Percentiles rank a stretch among this genome's conserved stretches.
Conservation (phyloP, 2,797 vertebrate genomes). For the Poecilia wingei region DNA sequence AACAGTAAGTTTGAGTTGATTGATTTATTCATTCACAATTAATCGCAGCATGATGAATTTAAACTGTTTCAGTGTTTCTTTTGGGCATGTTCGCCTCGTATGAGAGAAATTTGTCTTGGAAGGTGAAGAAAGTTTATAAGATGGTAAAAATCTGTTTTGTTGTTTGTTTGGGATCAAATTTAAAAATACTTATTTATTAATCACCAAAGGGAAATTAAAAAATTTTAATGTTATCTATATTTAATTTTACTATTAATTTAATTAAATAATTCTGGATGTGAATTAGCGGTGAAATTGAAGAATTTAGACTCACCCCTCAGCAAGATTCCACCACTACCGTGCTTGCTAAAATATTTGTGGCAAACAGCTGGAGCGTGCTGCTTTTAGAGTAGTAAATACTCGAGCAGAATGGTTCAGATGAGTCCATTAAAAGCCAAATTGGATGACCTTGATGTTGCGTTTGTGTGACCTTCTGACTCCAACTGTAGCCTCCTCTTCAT, state of each 20-base stretch:
- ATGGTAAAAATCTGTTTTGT: no score
- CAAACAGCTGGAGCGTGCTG: not conserved
- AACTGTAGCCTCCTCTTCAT: constrained; percentile 52
- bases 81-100: no score
- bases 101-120: no score
- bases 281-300: not conserved
- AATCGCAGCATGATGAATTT: no score
- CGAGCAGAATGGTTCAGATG: not conserved
- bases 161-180: no score
- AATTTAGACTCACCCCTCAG: not conserved
- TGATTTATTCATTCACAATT: not conserved
- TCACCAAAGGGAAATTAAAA: no score
- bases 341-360: not conserved
- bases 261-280: not conserved
- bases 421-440: not conserved
- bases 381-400: not conserved
- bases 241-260: no score
- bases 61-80: no score
- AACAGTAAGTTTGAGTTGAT: not conserved
- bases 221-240: no score
- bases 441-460: not conserved
- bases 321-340: not conserved
- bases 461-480: not conserved
- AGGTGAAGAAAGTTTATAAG: no score
- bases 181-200: no score